phyloP scores from a whole-genome alignment of 37 sponge, comb jelly and placozoan species.

The Theonella swinhoei region DNA sequence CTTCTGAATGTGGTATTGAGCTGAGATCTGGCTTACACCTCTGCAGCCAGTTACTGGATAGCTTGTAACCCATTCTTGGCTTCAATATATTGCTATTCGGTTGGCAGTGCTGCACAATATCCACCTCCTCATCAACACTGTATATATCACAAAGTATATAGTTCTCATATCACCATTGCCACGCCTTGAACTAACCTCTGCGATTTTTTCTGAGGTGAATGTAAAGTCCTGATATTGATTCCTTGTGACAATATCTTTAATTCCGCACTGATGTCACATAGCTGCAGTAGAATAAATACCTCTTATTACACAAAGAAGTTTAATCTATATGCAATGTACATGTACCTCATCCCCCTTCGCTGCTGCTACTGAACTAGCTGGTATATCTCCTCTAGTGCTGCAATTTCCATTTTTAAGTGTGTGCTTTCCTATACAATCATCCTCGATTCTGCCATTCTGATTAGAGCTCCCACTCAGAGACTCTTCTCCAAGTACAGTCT shows the following conservation, averaged over 20 bases:
- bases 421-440: too few species aligned
- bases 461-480: too few species aligned
- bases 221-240: neutral
- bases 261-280: neutral
- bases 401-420: too few species aligned
- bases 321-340: too few species aligned
- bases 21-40: constrained; percentile 27
- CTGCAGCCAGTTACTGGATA: constrained; percentile 24
- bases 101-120: neutral
- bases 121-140: neutral
- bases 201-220: neutral
- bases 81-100: neutral
- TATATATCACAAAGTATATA: neutral
- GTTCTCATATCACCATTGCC: neutral
- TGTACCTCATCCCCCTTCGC: too few species aligned
- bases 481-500: constrained; percentile 24
- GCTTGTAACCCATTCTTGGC: neutral
- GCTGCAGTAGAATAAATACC: too few species aligned
- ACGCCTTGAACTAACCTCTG: too few species aligned
- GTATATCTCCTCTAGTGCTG: too few species aligned
- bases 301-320: too few species aligned
- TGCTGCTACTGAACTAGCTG: too few species aligned
- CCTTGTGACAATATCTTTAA: neutral
- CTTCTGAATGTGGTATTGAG: neutral
- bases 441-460: too few species aligned